phyloP scores from a whole-genome alignment of 2,888 invertebrate species.

The Xanthorhoe spadicearia region DNA sequence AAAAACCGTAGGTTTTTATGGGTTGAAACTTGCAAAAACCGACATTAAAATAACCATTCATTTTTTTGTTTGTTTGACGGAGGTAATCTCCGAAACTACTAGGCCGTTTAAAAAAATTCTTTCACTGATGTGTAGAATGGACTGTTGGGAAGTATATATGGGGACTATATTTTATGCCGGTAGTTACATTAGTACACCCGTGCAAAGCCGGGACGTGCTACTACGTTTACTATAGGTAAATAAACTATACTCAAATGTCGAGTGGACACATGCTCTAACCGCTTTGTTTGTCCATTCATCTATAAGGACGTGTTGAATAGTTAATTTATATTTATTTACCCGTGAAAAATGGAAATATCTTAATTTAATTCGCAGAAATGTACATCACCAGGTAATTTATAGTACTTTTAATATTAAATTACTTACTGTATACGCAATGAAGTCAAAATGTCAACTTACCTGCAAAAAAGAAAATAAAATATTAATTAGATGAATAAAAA shows the following conservation, averaged over 20 bases:
- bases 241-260: neutral
- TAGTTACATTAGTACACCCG: too few species aligned
- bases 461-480: constrained; percentile 29
- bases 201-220: too few species aligned
- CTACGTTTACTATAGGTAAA: too few species aligned
- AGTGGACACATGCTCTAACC: constrained; percentile 4
- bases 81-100: too few species aligned
- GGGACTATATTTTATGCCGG: too few species aligned
- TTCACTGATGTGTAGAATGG: too few species aligned
- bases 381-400: constrained; percentile 54
- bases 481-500: constrained; percentile 14
- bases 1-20: neutral
- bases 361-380: constrained; percentile 39
- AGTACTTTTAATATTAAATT: constrained; percentile 46
- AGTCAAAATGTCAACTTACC: constrained; percentile 36
- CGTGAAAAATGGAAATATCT: constrained; percentile 41
- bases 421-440: constrained; percentile 41
- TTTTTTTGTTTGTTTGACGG: too few species aligned
- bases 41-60: neutral
- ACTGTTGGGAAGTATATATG: too few species aligned
- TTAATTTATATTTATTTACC: constrained; percentile 35
- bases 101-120: too few species aligned
- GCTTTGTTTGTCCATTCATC: constrained; percentile 10
- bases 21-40: neutral
- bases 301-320: constrained; percentile 30